Conservation (phyloP, 2,888 invertebrate genomes). For the Orthosia gracilis region DNA sequence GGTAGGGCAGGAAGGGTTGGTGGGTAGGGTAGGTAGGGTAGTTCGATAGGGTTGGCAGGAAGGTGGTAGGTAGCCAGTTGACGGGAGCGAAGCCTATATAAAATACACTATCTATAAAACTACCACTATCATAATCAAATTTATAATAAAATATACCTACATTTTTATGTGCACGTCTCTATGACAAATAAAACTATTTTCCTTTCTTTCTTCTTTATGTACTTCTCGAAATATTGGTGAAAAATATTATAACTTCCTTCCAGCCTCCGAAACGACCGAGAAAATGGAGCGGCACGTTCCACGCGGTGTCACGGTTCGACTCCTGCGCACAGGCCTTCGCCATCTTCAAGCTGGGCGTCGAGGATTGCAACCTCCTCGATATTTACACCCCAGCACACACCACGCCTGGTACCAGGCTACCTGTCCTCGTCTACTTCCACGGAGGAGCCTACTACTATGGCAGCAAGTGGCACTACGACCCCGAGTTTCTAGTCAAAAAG, state of each 20-base stretch:
- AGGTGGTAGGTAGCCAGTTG: no score
- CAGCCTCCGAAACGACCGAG: conserved; percentile 79
- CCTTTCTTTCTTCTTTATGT: background rate
- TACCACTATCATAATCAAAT: no score
- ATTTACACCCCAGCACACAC: conserved; percentile 78
- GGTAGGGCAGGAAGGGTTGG: no score
- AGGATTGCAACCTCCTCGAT: conserved; percentile 84
- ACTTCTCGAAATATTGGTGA: no score
- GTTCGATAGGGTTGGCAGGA: no score
- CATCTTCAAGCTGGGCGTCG: conserved; percentile 76
- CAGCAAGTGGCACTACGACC: conserved; percentile 84
- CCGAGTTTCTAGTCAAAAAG: conserved; percentile 84
- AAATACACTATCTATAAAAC: no score
- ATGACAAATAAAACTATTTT: background rate
- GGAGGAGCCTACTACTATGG: conserved; percentile 87
- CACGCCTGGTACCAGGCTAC: conserved; percentile 68
- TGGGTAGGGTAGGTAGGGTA: no score
- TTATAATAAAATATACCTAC: no score
- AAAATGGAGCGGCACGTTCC: conserved; percentile 79
- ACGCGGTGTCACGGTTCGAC: conserved; percentile 76
- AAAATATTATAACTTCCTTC: conserved; percentile 50
- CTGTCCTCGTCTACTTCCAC: conserved; percentile 85
- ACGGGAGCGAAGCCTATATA: no score
- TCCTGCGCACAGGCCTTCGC: conserved; percentile 80
- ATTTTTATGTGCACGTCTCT: background rate